Conservation (phyloP, 1,140 invertebrate species). For the Magallana gigas region DNA sequence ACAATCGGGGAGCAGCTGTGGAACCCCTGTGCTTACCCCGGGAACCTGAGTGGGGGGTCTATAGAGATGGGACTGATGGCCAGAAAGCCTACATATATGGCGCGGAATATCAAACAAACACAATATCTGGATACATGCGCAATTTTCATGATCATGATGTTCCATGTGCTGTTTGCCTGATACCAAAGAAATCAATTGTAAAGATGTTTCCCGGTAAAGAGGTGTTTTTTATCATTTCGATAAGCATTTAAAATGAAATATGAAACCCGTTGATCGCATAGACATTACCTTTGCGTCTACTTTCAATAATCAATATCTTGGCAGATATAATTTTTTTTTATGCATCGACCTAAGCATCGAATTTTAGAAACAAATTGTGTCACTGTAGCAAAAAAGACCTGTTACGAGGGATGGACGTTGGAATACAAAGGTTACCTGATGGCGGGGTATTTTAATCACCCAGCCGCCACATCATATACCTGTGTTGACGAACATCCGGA, state of each 20-base stretch:
- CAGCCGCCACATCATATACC: too few relatives aligned
- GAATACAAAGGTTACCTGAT: too few relatives aligned
- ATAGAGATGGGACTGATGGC: background rate
- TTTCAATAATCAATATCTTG: too few relatives aligned
- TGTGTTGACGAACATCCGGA: too few relatives aligned
- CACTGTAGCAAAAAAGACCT: too few relatives aligned
- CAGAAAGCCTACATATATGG: background rate
- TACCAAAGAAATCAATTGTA: background rate
- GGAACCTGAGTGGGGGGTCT: background rate
- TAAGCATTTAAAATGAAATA: background rate
- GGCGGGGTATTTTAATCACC: too few relatives aligned
- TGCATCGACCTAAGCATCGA: too few relatives aligned
- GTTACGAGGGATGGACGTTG: too few relatives aligned
- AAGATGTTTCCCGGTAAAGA: background rate
- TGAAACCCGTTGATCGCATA: background rate
- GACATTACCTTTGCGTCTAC: too few relatives aligned
- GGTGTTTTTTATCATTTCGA: too few relatives aligned
- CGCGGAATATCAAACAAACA: background rate
- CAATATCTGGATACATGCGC: background rate
- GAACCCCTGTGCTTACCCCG: background rate
- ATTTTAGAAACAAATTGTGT: too few relatives aligned
- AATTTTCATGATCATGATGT: background rate
- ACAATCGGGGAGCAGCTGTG: background rate
- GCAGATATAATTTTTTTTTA: too few relatives aligned
- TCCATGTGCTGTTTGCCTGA: background rate